Conservation (phyloP, 2,113 vertebrate species). For the Grallaria varia region DNA sequence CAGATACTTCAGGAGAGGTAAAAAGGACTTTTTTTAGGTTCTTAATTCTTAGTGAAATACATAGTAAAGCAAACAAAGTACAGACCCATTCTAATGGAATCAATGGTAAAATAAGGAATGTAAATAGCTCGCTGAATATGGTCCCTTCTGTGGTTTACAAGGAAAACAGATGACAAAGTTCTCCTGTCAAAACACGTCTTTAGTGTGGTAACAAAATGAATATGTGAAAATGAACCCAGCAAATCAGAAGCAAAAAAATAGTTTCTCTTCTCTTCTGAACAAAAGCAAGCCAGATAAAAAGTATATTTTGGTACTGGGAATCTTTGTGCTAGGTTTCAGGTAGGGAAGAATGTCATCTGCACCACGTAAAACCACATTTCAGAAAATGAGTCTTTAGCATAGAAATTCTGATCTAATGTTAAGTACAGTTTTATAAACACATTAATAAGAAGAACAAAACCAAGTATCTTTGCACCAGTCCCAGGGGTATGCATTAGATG, state of each 20-base stretch:
- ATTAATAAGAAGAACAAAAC: neutral
- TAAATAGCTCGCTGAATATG: neutral
- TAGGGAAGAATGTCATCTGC: neutral
- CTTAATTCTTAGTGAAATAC: neutral
- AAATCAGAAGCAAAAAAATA: neutral
- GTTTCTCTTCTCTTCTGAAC: neutral
- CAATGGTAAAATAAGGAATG: neutral
- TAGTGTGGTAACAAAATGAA: neutral
- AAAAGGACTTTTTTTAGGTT: neutral
- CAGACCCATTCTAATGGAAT: neutral
- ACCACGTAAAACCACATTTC: neutral
- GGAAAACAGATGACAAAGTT: neutral
- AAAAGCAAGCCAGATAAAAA: neutral
- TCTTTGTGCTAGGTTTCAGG: neutral
- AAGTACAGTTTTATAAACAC: neutral
- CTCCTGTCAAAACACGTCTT: neutral
- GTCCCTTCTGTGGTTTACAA: neutral
- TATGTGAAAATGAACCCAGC: neutral
- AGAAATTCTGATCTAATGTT: neutral
- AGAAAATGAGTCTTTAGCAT: neutral
- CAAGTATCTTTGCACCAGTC: neutral
- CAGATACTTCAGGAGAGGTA: neutral
- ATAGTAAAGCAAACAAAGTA: neutral
- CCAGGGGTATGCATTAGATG: neutral
- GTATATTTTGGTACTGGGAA: neutral